phyloP scores from a whole-genome alignment of 2,797 vertebrate species.

The Platyrinchus mystaceus region DNA sequence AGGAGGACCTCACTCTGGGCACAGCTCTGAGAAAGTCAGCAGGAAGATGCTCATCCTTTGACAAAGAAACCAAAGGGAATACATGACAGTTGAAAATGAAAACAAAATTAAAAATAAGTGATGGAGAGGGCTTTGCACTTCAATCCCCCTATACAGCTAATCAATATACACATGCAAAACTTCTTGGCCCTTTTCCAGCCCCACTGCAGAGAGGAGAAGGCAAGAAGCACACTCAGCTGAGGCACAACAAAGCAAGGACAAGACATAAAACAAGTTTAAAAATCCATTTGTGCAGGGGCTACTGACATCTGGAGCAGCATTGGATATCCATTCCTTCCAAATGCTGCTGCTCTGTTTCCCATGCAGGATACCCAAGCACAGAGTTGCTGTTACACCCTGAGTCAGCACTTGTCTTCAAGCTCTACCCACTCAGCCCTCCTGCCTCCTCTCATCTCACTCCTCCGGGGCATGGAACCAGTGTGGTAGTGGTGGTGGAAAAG shows the following conservation, averaged over 20 bases:
- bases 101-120: background rate
- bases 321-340: background rate
- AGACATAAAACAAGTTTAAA: background rate
- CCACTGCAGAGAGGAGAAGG: background rate
- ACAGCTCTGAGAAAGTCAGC: background rate
- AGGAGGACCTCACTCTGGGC: background rate
- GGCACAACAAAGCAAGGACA: background rate
- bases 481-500: background rate
- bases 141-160: background rate
- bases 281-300: background rate
- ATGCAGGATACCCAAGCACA: background rate
- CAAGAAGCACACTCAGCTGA: background rate
- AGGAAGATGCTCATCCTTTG: background rate
- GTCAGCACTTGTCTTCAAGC: background rate
- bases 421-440: background rate
- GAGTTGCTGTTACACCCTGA: background rate
- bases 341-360: background rate
- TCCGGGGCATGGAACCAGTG: background rate
- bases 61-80: background rate
- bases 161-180: background rate
- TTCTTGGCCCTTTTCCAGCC: slow-evolving; percentile 14
- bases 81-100: background rate
- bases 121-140: background rate
- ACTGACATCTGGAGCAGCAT: background rate
- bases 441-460: background rate